Evolutionary conservation across 2,888 invertebrate species (phyloP).

Genomic region (Myathropa florea): DNA sequence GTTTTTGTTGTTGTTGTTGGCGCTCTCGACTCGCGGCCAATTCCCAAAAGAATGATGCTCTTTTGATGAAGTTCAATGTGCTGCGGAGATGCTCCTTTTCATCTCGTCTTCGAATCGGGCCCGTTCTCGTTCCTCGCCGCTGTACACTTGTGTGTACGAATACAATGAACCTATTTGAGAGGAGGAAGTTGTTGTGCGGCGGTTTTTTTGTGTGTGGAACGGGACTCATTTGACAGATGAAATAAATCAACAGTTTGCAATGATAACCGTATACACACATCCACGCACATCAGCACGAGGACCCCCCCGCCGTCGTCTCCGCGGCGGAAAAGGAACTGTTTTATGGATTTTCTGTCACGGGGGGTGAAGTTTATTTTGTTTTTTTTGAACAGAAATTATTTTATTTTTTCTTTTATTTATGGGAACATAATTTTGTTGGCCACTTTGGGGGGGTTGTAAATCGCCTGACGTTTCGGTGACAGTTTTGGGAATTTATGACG

Average conservation of each 20-base stretch:
- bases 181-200: slow-evolving; percentile 41
- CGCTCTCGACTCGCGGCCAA: slow-evolving; percentile 32
- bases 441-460: slow-evolving; percentile 2
- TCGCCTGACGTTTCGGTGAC: slow-evolving; percentile 25
- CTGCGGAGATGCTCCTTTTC: slow-evolving; percentile 63
- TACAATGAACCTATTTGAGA: slow-evolving; percentile 67
- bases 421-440: neutral
- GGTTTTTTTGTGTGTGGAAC: neutral
- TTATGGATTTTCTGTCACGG: slow-evolving; percentile 39
- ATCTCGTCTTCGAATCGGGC: slow-evolving; percentile 18
- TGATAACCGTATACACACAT: slow-evolving; percentile 11
- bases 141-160: slow-evolving; percentile 24
- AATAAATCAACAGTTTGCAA: slow-evolving; percentile 70
- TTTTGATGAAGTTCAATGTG: slow-evolving; percentile 70
- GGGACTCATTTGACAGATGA: slow-evolving; percentile 65
- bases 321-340: slow-evolving; percentile 22
- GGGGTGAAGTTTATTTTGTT: slow-evolving; percentile 8
- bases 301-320: too few species aligned
- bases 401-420: slow-evolving; percentile 17
- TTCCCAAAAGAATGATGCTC: slow-evolving; percentile 64
- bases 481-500: slow-evolving; percentile 45
- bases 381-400: slow-evolving; percentile 32
- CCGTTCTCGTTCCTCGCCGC: neutral
- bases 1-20: slow-evolving; percentile 3
- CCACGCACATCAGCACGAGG: neutral